phyloP scores from a whole-genome alignment of 1,140 invertebrate genomes.

The Phenacoccus solenopsis region DNA sequence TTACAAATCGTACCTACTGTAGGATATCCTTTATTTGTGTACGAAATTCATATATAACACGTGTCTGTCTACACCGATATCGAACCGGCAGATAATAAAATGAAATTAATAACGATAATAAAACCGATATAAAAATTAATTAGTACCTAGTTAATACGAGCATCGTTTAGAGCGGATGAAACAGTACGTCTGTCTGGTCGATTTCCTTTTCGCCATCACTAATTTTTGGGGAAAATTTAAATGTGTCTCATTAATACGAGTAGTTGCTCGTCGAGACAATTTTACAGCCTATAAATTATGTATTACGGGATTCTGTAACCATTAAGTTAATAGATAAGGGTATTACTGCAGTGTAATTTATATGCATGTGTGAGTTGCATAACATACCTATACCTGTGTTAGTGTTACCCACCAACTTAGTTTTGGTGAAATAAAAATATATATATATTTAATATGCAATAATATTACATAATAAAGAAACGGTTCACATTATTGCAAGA shows the following conservation, averaged over 20 bases:
- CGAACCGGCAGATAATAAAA: background rate
- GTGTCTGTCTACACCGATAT: background rate
- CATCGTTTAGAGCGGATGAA: background rate
- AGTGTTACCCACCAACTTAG: no score
- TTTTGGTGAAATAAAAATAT: no score
- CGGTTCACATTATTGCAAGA: no score
- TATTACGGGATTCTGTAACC: background rate
- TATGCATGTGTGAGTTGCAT: no score
- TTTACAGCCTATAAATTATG: background rate
- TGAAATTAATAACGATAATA: background rate
- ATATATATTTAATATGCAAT: no score
- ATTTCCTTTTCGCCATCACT: background rate
- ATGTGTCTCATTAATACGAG: background rate
- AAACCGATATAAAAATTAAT: background rate
- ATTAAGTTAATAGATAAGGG: background rate
- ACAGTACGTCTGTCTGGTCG: background rate
- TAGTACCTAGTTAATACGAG: background rate
- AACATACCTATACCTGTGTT: no score
- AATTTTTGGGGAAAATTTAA: background rate
- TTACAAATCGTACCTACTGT: no score
- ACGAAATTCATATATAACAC: background rate
- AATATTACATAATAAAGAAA: no score
- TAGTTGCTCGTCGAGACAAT: background rate
- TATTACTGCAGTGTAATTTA: no score
- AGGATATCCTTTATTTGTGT: conserved; percentile 1